Base-by-base conservation (phyloP, 2,113 vertebrate species). In the Campylomormyrus numenius region DNA sequence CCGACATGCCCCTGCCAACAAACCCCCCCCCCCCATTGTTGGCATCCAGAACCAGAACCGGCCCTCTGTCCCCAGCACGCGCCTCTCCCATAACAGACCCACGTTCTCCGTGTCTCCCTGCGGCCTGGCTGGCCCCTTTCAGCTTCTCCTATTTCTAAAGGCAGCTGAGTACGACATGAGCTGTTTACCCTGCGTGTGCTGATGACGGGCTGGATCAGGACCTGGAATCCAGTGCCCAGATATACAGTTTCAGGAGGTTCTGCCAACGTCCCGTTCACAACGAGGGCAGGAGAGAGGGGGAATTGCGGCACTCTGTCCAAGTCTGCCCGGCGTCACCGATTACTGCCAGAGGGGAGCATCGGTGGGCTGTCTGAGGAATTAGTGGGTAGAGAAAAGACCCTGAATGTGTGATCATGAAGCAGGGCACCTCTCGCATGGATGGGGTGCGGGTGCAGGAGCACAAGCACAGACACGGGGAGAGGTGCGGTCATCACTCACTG, bases 101-200 rank as follows among this genome's bases (percentile, higher is more conserved):
- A 10, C 11, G 35, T 74, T 87, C 86, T 31, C 27, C 45, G 10
- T 45, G 46, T 77, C 89, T 27, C 35, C 74, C 13, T 17, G 21
- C 15, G 56, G 27, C 45, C 62, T 77, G 24, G 56, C 46, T 5
- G n/a, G 49, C 46, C 58, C 48, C 56, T 90, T 17, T 90, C 45
- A 6, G 46, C 56, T 45, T 90, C 46, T 90, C 62, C 48, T 66
- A 74, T 90, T 85, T 49, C 46, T 87, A 24, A 53, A 52, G 50
- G 27, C 85, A 87, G 31, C 24, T 2, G n/a, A 86, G 42, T 87
- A 53, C 58, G 84, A 66, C 84, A 90, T 90, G 89, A 90, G 66
- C 83, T 70, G 11, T 87, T 90, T 52, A 86, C 35, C 2, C 53
- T 35, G 17, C 31, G 35, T 35, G 85, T 8, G 49, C 52, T 49